Percentiles rank a stretch among this genome's conserved stretches.
These are phyloP conservation scores for Lemur catta DNA, from an alignment of 2,797 vertebrate genomes.

Conservation along the genomic window DNA sequence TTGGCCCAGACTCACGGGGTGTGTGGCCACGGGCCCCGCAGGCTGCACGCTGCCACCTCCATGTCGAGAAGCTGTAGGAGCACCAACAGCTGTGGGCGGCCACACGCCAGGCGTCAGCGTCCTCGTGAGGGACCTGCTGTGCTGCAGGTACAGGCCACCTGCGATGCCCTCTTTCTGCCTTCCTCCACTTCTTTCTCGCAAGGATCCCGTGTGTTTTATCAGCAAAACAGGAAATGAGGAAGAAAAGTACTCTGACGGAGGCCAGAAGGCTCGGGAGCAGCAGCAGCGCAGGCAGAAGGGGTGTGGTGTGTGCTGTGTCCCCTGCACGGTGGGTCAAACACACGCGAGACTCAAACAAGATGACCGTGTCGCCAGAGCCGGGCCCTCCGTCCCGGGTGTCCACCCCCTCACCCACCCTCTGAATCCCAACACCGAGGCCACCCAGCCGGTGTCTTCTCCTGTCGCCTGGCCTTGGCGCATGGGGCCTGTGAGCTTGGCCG, in stretches of 20 bases:
- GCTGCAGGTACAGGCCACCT: background rate
- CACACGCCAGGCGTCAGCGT: no score
- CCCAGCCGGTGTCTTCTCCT: background rate
- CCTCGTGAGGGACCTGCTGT: background rate
- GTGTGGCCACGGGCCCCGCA: no score
- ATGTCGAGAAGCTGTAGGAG: background rate
- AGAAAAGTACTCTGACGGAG: no score
- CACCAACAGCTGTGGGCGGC: background rate
- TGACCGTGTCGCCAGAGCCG: background rate
- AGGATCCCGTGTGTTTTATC: background rate
- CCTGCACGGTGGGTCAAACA: background rate
- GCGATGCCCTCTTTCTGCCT: background rate
- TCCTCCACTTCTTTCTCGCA: background rate
- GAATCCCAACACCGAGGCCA: background rate
- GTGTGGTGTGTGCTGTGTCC: background rate
- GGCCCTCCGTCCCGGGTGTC: background rate
- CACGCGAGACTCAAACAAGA: background rate
- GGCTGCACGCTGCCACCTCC: no score
- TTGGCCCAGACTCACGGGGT: no score
- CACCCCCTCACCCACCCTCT: background rate
- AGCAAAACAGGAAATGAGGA: background rate
- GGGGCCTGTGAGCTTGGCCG: background rate
- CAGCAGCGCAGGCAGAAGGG: background rate
- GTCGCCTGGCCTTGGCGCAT: background rate
- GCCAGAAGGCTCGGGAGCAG: background rate